Evolutionary conservation across 2,113 vertebrate species (phyloP), one percentile per base, ranked within the genome.

Genomic region (Lepisosteus oculatus): DNA sequence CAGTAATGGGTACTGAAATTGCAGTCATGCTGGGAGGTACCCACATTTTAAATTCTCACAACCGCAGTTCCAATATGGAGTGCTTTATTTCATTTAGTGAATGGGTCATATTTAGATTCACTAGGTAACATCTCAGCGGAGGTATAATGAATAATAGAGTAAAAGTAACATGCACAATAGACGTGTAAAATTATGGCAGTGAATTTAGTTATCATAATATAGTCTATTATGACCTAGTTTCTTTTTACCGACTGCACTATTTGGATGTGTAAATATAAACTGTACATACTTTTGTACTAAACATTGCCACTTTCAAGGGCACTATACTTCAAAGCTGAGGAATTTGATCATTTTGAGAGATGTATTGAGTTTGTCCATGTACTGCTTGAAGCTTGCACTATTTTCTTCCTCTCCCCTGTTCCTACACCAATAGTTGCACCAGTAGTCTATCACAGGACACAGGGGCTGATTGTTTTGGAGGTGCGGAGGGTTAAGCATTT

Each of bases 391-490:
- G 9, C n/a, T 13, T 59, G 9, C 13, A 4, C 57, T 59, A n/a
- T 5, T 59, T 15, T 13, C 5, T 13, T 59, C 57, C n/a, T 13
- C 5, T 2, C 14, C 57, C n/a, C 57, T 59, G 14, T 51, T 51
- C 47, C 47, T 51, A 2, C 47, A 51, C 47, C 57, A 13, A 4
- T 12, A 61, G 4, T 51, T 66, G 17, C 59, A 8, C 8, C 71
- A 68, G 44, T 69, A 57, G 43, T 79, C 62, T 9, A 72, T 72
- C 70, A 55, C 6, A 45, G 55, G 69, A 47, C 55, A 61, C 13
- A 56, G 57, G 13, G 55, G 17, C 67, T 77, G 61, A 80, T 74
- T 69, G 66, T 70, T 70, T 72, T 59, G 9, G 57, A 8, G 57
- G n/a, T 13, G 57, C 63, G 79, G 44, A 67, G 15, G 17, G 43